These are phyloP conservation scores for Phytoseiulus persimilis DNA, from an alignment of 2,888 invertebrate genomes.

Conservation along the genomic window DNA sequence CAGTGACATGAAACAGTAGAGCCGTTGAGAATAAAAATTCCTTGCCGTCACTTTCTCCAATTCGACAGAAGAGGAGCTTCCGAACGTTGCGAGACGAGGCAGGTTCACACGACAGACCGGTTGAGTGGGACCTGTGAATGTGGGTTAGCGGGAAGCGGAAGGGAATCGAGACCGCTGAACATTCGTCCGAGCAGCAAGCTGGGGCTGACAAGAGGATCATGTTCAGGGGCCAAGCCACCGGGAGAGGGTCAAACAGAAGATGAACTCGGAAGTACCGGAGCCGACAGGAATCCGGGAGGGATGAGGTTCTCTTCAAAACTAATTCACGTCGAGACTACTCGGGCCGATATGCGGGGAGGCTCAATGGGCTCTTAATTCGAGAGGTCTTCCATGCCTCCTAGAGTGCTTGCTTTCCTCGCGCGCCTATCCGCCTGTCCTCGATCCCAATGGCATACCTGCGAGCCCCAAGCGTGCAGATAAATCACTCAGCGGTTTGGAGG, in stretches of 20 bases:
- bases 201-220: background rate
- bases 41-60: no score
- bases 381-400: background rate
- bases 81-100: background rate
- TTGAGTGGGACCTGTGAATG: background rate
- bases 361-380: constrained; percentile 39
- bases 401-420: background rate
- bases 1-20: no score
- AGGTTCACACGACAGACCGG: background rate
- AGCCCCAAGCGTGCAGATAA: no score
- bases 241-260: background rate
- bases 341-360: background rate
- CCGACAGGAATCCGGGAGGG: background rate
- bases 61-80: background rate
- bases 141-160: background rate
- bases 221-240: background rate
- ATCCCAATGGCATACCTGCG: background rate
- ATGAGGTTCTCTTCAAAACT: constrained; percentile 21
- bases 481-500: no score
- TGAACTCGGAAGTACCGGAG: background rate
- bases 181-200: background rate
- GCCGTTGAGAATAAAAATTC: no score
- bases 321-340: constrained; percentile 16
- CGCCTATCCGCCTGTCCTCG: background rate
- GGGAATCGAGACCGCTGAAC: background rate